These are phyloP conservation scores for Bovichtus diacanthus DNA, from an alignment of 2,797 vertebrate species.

Conservation along the genomic window DNA sequence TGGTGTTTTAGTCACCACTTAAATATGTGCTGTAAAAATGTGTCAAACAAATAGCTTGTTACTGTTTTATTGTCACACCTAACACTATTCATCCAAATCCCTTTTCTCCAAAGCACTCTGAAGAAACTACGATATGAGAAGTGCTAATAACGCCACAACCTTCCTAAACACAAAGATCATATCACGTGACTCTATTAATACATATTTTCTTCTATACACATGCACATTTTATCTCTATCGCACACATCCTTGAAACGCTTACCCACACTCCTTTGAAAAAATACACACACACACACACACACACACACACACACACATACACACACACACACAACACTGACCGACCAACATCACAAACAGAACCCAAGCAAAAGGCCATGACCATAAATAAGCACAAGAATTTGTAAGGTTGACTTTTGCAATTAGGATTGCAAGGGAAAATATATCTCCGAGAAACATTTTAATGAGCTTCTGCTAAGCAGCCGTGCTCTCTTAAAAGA, in stretches of 20 bases:
- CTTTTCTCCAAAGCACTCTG: slow-evolving; percentile 17
- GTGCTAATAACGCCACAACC: background rate
- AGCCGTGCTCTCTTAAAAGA: slow-evolving; percentile 86
- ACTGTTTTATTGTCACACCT: slow-evolving; percentile 75
- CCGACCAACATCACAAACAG: slow-evolving; percentile 61
- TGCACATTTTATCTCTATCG: slow-evolving; percentile 7
- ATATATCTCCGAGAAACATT: slow-evolving; percentile 92
- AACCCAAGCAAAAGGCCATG: slow-evolving; percentile 73
- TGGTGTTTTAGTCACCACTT: slow-evolving; percentile 76
- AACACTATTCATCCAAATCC: slow-evolving; percentile 50
- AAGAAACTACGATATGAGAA: slow-evolving; percentile 15
- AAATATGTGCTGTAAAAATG: slow-evolving; percentile 78
- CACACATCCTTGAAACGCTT: slow-evolving; percentile 12
- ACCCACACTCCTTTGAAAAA: background rate
- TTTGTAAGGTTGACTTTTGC: slow-evolving; percentile 86
- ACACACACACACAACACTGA: slow-evolving; percentile 41
- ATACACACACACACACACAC: slow-evolving; percentile 10
- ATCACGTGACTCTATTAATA: background rate
- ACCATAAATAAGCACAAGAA: slow-evolving; percentile 82
- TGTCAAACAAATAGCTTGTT: slow-evolving; percentile 81
- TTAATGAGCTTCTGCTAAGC: slow-evolving; percentile 92
- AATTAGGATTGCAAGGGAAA: slow-evolving; percentile 87
- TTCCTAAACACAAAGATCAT: background rate
- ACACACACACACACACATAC: slow-evolving; percentile 28
- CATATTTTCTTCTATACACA: background rate